phyloP scores from a whole-genome alignment of 2,888 invertebrate species.

The Ochlodes sylvanus region DNA sequence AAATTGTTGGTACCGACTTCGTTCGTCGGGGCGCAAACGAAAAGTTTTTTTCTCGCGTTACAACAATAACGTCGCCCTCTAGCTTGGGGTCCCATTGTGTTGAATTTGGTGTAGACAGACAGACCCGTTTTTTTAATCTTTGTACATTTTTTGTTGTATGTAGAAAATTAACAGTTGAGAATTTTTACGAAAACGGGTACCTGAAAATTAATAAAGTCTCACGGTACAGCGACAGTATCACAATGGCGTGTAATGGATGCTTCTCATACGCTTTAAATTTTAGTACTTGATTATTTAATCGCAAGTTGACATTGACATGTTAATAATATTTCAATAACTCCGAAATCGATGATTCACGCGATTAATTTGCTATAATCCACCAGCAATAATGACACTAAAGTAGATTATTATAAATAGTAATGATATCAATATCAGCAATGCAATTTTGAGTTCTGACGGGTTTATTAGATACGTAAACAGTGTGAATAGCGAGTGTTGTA shows the following conservation, averaged over 20 bases:
- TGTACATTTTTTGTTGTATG: constrained; percentile 24
- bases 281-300: background rate
- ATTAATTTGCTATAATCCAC: constrained; percentile 36
- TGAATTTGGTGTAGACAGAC: constrained; percentile 53
- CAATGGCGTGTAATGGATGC: background rate
- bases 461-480: background rate
- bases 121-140: constrained; percentile 35
- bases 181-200: constrained; percentile 14
- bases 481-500: background rate
- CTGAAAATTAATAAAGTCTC: constrained; percentile 23
- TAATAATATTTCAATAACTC: constrained; percentile 34
- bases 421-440: background rate
- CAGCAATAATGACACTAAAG: constrained; percentile 3
- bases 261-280: background rate
- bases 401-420: constrained; percentile 24
- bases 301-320: constrained; percentile 9
- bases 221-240: constrained; percentile 1
- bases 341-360: constrained; percentile 40
- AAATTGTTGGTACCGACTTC: constrained; percentile 48
- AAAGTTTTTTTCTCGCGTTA: constrained; percentile 60
- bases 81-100: constrained; percentile 59
- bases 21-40: constrained; percentile 49
- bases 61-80: constrained; percentile 73
- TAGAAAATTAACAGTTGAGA: constrained; percentile 23
- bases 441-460: background rate